Conservation (phyloP, 2,797 vertebrate genomes). For the Amazona finschi region DNA sequence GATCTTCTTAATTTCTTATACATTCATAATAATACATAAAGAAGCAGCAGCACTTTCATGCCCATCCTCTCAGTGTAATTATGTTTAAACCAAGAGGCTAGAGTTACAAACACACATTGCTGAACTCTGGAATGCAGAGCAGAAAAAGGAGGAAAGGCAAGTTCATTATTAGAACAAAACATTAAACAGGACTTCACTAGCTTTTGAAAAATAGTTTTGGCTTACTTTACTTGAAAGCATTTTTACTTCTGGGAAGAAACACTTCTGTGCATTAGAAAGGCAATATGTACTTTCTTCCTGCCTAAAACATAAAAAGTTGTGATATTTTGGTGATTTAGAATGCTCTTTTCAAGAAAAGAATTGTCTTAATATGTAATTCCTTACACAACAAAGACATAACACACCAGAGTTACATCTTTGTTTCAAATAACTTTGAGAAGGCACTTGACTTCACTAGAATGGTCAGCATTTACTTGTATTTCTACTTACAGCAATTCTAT, state of each 20-base stretch:
- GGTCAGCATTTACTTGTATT: not conserved
- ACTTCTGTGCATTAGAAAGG: not conserved
- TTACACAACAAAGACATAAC: not conserved
- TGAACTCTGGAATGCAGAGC: not conserved
- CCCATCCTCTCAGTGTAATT: not conserved
- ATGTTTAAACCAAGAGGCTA: not conserved
- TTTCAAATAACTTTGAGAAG: not conserved
- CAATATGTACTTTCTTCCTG: not conserved
- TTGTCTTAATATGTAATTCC: not conserved
- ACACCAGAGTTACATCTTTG: not conserved
- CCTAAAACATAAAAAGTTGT: not conserved
- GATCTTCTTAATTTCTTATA: not conserved
- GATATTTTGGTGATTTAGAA: not conserved
- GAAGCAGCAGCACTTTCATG: not conserved
- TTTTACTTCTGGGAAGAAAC: not conserved
- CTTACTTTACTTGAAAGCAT: not conserved
- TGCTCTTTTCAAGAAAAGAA: not conserved
- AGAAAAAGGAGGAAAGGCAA: not conserved
- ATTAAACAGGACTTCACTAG: not conserved
- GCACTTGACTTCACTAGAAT: not conserved
- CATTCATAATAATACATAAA: not conserved
- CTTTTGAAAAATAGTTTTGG: not conserved
- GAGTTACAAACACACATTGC: not conserved
- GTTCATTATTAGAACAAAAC: not conserved
- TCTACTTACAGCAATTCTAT: not conserved